Evolutionary conservation across 2,797 vertebrate species (phyloP), one percentile per base, ranked within the genome.

Genomic region (Decapterus maruadsi): DNA sequence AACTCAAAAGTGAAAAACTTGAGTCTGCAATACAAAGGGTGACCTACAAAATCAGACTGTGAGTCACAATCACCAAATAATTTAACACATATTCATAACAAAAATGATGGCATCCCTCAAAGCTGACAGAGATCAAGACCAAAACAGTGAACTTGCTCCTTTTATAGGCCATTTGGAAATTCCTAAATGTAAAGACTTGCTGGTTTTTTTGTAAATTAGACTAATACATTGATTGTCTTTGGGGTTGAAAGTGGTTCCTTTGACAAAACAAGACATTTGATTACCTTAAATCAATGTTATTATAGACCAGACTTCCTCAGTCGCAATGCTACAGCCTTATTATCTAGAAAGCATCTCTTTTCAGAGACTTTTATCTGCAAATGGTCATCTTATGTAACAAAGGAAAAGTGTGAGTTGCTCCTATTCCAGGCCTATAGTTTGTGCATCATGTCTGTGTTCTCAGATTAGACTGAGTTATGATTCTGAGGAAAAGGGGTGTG

Each of bases 391-490:
- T 6, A 62, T n/a, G 20, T 9, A 2, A 1, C 3, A 20, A 20
- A 59, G 1, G 8, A 36, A 36, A 43, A 29, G 5, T 16, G 19
- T 22, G 12, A 17, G 4, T 12, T 20, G 54, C 4, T 48, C 7
- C 36, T 20, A 51, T 31, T 40, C n/a, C 46, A 26, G 36, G 22
- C 34, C 11, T 55, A 2, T 9, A 31, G 34, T 19, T 1, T 46
- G 8, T 43, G 38, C 9, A 68, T 58, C 31, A 53, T 31, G 36
- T 42, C 36, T 11, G 20, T 43, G 16, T 29, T 10, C 4, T 56
- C 22, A 68, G 40, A n/a, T 45, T n/a, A 31, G n/a, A 67, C 63
- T 55, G 56, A 78, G 53, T 72, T 63, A 42, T n/a, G n/a, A 54
- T 14, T 76, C 64, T 46, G 19, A 63, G 29, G 58, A 26, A 16